phyloP scores from a whole-genome alignment of 1,140 invertebrate species.

The Brachionus sp. region DNA sequence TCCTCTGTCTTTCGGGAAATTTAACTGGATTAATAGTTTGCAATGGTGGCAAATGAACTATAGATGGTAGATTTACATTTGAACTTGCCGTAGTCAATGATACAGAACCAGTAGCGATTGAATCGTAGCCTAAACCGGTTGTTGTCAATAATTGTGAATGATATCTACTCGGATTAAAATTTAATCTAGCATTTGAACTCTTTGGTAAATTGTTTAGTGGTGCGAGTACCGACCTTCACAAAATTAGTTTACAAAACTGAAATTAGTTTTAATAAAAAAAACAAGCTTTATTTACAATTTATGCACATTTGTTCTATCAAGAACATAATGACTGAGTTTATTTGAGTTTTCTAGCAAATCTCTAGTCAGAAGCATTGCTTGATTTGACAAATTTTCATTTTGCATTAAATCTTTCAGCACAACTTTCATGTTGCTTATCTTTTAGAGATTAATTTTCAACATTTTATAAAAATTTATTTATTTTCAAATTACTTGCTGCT shows the following conservation, averaged over 20 bases:
- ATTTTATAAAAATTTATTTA: not conserved
- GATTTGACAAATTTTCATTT: constrained; percentile 38
- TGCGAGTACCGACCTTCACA: not conserved
- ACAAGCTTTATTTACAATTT: constrained; percentile 13
- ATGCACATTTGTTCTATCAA: constrained; percentile 5
- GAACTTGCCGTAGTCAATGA: constrained; percentile 3
- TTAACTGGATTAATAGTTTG: constrained; percentile 43
- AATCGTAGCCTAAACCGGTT: constrained; percentile 28
- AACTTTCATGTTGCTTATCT: constrained; percentile 46
- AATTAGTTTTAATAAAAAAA: not conserved
- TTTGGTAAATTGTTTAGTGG: constrained; percentile 24
- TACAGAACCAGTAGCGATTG: not conserved
- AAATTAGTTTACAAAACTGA: not conserved
- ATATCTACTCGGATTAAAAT: constrained; percentile 33
- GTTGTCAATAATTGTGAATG: constrained; percentile 39
- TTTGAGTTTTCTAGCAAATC: constrained; percentile 22
- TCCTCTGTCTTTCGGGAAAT: constrained; percentile 40
- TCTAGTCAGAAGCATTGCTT: constrained; percentile 14
- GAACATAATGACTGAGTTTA: constrained; percentile 18
- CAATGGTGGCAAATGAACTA: constrained; percentile 44
- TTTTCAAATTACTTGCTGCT: constrained; percentile 29
- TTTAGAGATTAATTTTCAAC: not conserved
- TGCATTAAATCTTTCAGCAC: constrained; percentile 39
- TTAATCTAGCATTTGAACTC: not conserved
- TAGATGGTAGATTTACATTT: constrained; percentile 13